These are phyloP conservation scores for Frieseomelitta varia DNA, from an alignment of 1,140 invertebrate species.

Conservation along the genomic window DNA sequence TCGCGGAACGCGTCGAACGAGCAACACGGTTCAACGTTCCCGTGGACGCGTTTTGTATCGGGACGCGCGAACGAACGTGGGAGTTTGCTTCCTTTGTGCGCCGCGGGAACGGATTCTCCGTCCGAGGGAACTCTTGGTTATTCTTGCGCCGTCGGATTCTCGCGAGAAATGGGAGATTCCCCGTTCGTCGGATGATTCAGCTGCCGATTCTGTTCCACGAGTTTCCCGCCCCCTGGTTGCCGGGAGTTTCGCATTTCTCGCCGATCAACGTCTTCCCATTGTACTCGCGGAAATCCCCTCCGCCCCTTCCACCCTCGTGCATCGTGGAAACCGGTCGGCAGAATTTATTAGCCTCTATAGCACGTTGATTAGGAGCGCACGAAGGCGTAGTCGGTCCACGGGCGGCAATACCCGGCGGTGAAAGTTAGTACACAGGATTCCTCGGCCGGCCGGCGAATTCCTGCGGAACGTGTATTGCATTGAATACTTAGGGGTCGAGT, in stretches of 20 bases:
- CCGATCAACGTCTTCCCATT: background rate
- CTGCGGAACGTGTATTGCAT: constrained; percentile 22
- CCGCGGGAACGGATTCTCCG: background rate
- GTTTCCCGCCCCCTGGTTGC: background rate
- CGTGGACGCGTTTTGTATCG: background rate
- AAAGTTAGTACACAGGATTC: constrained; percentile 5
- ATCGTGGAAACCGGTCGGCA: background rate
- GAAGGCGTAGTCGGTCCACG: background rate
- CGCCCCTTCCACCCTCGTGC: no score
- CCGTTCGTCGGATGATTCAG: background rate
- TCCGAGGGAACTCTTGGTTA: background rate
- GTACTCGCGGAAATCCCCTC: no score
- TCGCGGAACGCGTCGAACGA: background rate
- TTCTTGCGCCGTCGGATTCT: background rate
- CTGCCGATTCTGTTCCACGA: background rate
- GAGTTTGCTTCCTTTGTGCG: background rate
- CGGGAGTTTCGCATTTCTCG: background rate
- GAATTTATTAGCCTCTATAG: constrained; percentile 27
- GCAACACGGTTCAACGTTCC: constrained; percentile 18
- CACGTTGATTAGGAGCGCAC: constrained; percentile 9
- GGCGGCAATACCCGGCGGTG: background rate
- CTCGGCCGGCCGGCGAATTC: background rate
- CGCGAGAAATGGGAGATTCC: background rate
- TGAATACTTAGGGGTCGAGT: background rate
- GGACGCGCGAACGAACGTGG: background rate